Evolutionary conservation across 2,113 vertebrate species (phyloP).

Genomic region (Cepphus grylle): DNA sequence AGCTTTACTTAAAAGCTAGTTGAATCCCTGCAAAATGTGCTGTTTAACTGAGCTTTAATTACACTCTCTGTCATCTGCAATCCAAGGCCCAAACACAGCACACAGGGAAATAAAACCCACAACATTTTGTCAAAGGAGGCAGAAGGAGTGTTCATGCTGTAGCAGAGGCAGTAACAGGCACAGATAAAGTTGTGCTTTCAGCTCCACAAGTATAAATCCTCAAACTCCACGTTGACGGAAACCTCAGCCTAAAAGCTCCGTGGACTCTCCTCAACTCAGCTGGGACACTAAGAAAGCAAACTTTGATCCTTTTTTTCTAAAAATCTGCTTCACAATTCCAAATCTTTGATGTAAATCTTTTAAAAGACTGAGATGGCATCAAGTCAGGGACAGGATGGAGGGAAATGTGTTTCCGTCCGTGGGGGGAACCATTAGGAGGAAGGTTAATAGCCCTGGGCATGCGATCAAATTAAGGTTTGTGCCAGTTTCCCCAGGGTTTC

Average conservation of each 20-base stretch:
- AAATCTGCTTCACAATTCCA: not conserved
- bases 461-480: slow-evolving; percentile 2
- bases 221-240: not conserved
- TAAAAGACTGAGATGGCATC: slow-evolving; percentile 6
- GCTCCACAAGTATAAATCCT: not conserved
- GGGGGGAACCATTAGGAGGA: slow-evolving; percentile 4
- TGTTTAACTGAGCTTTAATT: not conserved
- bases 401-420: not conserved
- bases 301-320: not conserved
- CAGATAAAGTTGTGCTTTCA: not conserved
- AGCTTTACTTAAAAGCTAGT: not conserved
- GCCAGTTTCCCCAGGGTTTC: slow-evolving; percentile 40
- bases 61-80: not conserved
- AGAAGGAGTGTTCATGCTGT: not conserved
- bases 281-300: not conserved
- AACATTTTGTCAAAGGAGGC: not conserved
- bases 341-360: not conserved
- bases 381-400: slow-evolving; percentile 21
- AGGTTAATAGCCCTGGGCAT: slow-evolving; percentile 43
- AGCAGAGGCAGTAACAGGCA: not conserved
- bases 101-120: not conserved
- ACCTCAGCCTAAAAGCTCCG: not conserved
- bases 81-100: not conserved
- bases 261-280: not conserved
- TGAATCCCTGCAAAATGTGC: not conserved